Base-by-base conservation (phyloP, 2,888 invertebrate genomes). In the Gonocerus acuteangulatus region DNA sequence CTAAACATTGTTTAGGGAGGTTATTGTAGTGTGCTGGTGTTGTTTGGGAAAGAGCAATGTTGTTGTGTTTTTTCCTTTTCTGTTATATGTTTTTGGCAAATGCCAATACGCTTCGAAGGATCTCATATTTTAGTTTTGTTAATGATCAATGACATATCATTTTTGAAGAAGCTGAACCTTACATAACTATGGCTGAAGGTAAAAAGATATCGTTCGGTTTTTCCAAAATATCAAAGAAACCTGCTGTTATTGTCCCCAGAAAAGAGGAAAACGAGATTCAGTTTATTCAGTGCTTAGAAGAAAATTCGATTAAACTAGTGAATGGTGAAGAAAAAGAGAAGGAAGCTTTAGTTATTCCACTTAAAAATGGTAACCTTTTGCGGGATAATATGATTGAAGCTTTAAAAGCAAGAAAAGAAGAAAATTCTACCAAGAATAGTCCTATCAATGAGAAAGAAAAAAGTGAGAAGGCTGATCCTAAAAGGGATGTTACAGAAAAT, bases 211-310 rank as follows among this genome's bases (percentile, higher is more conserved):
- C 88, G 0, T 90, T 90, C 73, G 83, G 86, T 49, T 90, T 90
- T 75, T 82, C 78, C 69, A 89, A 89, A 78, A 77, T 82, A 0
- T 71, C 74, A 3, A 83, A 81, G 68, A 83, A 82, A 69, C 67
- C 77, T 4, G 73, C 72, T 61, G 68, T 81, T 9, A 65, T 70
- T 32, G 68, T 71, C 69, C 67, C 69, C n/a, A 73, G 74, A 51
- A 75, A 77, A 60, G 80, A 81, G 61, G 79, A 78, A 69, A 68
- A 68, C 48, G 60, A 68, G 19, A 69, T 75, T n/a, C 86, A 90
- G 70, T 80, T 84, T 49, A 86, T 89, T 61, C 86, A 88, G 70
- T 88, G 86, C 70, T 75, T 89, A 2, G 89, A 89, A 74, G 85
- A 82, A 19, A 82, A 87, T 70, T 77, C 84, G 49, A 88, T 89